A percentile compares a stretch with the other conserved stretches of the same genome.
These are phyloP conservation scores for Oscheius myriophilus DNA, from an alignment of 2,888 invertebrate genomes.

Conservation along the genomic window DNA sequence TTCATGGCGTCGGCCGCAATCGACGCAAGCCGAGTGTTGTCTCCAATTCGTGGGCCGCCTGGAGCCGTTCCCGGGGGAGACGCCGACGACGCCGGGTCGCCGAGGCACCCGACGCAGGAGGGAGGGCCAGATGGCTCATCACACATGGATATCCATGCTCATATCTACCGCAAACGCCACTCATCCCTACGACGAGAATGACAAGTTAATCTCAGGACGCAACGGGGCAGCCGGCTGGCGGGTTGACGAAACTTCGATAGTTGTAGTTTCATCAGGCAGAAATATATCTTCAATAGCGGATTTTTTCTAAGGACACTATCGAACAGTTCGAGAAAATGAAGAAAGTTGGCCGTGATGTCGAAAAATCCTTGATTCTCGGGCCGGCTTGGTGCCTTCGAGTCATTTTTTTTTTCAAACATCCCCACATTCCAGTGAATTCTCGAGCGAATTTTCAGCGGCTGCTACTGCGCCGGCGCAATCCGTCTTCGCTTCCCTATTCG, in stretches of 20 bases:
- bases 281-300: too few species aligned
- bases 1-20: neutral
- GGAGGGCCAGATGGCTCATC: slow-evolving; percentile 31
- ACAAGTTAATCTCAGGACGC: slow-evolving; percentile 20
- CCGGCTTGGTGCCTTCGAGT: too few species aligned
- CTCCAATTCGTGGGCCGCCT: slow-evolving; percentile 19
- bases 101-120: too few species aligned
- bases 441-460: neutral
- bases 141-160: slow-evolving; percentile 30
- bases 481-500: slow-evolving; percentile 5
- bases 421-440: too few species aligned
- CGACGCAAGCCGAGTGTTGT: slow-evolving; percentile 17
- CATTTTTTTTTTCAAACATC: too few species aligned
- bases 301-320: too few species aligned
- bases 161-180: slow-evolving; percentile 30
- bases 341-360: too few species aligned
- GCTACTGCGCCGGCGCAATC: neutral
- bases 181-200: slow-evolving; percentile 13
- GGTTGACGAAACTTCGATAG: neutral
- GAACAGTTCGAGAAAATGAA: too few species aligned
- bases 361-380: too few species aligned
- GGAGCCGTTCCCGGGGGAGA: slow-evolving; percentile 17
- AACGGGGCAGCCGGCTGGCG: neutral
- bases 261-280: neutral
- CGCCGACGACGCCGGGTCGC: slow-evolving; percentile 19